Base-by-base conservation (phyloP, 2,113 vertebrate species). In the Sinosuthora webbiana region DNA sequence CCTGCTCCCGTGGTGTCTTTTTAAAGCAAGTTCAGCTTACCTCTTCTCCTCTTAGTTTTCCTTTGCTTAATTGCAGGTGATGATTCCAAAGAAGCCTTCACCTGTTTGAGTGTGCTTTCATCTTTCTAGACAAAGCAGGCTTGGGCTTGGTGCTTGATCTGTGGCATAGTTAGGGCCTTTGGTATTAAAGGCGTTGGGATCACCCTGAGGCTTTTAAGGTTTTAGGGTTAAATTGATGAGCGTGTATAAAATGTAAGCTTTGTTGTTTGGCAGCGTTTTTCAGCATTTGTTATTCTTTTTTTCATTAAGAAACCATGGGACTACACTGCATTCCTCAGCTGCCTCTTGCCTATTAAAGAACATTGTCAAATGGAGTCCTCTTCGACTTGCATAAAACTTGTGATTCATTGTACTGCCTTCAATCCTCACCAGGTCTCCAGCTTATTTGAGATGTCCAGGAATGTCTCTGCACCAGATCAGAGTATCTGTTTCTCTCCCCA, bases 31-130 rank as follows among this genome's bases (percentile, higher is more conserved):
- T 97, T 98, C 96, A 93, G 96, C 95, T 98, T 95, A 92, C 97
- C 94, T 94, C 96, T 93, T 94, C 96, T 96, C 94, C 97, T 97
- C 97, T 96, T 95, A 88, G 95, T 95, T 97, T 98, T 95, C 97
- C 96, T 98, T 96, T 94, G 95, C 98, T 97, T 98, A 97, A 98
- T 98, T 97, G 98, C 98, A 98, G 98, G 98, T 98, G 98, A 98
- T 97, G 98, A 98, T 97, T 98, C 97, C 97, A 97, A 97, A 97
- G 96, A 94, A 97, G 96, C 93, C 97, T 97, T 97, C 98, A 98
- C 98, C 98, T 98, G 98, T 96, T 97, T 92, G 82, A 90, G 63
- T 91, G 21, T 0, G 95, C 98, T 98, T 98, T 98, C 97, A 98
- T 98, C 98, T 98, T 97, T 83, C 49, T 87, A 98, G 97, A 98